These are phyloP conservation scores for Octonoba sinensis DNA, from an alignment of 2,888 invertebrate species.

Conservation along the genomic window DNA sequence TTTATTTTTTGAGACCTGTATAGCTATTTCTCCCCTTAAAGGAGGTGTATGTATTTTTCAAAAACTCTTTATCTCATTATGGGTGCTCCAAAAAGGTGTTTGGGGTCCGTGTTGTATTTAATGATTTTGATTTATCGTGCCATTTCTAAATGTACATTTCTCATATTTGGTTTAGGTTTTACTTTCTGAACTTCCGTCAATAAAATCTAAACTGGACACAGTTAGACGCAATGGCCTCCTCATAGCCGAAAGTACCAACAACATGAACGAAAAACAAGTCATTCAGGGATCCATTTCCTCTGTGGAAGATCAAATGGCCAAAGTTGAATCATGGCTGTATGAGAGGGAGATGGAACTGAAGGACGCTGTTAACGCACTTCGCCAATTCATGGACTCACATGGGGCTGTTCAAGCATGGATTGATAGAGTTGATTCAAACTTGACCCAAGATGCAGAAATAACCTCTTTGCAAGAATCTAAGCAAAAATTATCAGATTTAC, in stretches of 20 bases:
- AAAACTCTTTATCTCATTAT: no score
- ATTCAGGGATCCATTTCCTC: conserved; percentile 83
- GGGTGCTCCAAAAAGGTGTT: no score
- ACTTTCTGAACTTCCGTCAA: conserved; percentile 59
- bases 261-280: conserved; percentile 82
- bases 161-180: conserved; percentile 23
- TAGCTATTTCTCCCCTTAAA: no score
- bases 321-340: conserved; percentile 84
- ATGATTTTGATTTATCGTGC: no score
- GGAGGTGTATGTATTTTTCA: no score
- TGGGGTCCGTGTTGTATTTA: no score
- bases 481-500: conserved; percentile 88
- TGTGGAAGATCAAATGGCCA: conserved; percentile 83
- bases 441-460: conserved; percentile 79
- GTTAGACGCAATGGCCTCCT: conserved; percentile 83
- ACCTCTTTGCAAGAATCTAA: conserved; percentile 75
- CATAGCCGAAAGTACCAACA: conserved; percentile 84
- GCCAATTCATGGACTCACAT: conserved; percentile 85
- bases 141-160: no score
- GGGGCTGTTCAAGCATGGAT: conserved; percentile 87
- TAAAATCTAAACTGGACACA: conserved; percentile 65
- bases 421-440: conserved; percentile 83
- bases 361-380: conserved; percentile 89
- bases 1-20: no score
- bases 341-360: conserved; percentile 86